Evolutionary conservation across 2,888 invertebrate genomes (phyloP), one percentile per base, ranked within the genome.

Genomic region (Ryuthela nishihirai): DNA sequence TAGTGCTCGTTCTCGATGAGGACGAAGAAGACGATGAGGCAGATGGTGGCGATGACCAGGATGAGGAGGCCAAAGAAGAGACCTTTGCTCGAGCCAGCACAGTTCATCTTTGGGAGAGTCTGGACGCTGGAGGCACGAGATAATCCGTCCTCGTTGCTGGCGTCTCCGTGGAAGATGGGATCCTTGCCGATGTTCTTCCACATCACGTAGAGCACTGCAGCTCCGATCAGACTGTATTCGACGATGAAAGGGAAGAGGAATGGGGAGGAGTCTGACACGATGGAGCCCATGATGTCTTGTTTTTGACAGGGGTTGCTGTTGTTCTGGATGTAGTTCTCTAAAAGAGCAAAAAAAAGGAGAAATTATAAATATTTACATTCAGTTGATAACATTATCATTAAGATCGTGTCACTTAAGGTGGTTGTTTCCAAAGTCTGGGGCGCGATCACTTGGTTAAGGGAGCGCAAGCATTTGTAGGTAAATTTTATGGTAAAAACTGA

Each of bases 201-300:
- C 90, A 94, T 94, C 47, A 93, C 88, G 74, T 91, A 94, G 70
- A 94, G 85, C 35, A 95, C 93, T 46, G 93, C 91, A 44, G 94
- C 92, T 18, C 93, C 93, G 71, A 97, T 92, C 65, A 95, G 78
- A 63, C 93, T 92, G 77, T 95, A 95, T 74, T 95, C 91, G 70
- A 95, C 90, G 71, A 93, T 92, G 76, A 94, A 94, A 1, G 95
- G 95, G 77, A 90, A 97, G 45, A 95, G 80, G 75, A 92, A 95
- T 1, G 95, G 95, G 9, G 94, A 90, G 0, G 94, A 88, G 72
- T 92, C 92, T 70, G 88, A 84, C 7, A 93, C 91, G 69, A 93
- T 91, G 42, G 85, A 87, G 39, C 92, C 92, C 91, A 93, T 92
- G 70, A 70, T 69, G 38, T 69, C 64, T 32, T 67, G 66, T 23